Conservation (phyloP, 2,113 vertebrate species). For the Bufo bufo region DNA sequence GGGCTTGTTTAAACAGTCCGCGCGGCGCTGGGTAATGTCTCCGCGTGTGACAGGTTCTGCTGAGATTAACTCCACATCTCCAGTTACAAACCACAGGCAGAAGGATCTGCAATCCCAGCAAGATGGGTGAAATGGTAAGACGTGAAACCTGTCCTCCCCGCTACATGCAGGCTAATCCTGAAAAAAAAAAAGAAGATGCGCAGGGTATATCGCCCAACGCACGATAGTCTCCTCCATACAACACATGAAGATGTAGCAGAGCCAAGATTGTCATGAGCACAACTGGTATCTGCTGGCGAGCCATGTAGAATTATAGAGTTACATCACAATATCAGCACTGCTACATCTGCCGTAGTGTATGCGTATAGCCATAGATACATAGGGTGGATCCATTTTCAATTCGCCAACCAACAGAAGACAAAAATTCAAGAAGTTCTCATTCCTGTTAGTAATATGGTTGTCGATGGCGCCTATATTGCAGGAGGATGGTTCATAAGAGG, state of each 20-base stretch:
- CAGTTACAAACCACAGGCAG: constrained; percentile 37
- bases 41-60: constrained; percentile 13
- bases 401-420: no score
- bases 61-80: constrained; percentile 21
- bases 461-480: no score
- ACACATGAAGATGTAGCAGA: neutral
- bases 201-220: neutral
- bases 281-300: neutral
- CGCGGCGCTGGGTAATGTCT: neutral
- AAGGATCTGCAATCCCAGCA: neutral
- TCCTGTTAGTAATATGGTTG: no score
- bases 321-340: neutral
- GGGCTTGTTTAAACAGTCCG: constrained; percentile 18
- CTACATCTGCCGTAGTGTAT: no score
- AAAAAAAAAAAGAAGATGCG: neutral
- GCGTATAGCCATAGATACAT: no score
- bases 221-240: neutral
- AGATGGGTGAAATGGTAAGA: constrained; percentile 12
- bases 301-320: neutral
- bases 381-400: no score
- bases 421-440: no score
- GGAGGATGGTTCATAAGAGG: no score
- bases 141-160: neutral
- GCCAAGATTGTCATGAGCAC: neutral
- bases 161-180: neutral